These are phyloP conservation scores for Origma solitaria DNA, from an alignment of 2,113 vertebrate genomes.

Conservation along the genomic window DNA sequence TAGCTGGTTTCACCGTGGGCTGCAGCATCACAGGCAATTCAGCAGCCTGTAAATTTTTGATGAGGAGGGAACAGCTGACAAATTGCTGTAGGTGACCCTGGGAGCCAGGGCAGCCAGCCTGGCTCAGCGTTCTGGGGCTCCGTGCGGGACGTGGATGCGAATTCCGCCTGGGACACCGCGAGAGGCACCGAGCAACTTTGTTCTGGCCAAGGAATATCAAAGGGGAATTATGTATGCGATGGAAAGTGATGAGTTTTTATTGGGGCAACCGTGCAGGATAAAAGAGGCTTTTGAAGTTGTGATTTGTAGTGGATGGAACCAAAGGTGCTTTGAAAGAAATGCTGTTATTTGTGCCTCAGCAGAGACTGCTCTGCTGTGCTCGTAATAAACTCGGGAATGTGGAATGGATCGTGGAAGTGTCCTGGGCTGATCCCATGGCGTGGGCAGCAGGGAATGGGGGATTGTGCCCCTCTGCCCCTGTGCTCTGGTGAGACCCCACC, in stretches of 20 bases:
- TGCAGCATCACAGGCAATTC: background rate
- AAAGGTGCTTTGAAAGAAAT: background rate
- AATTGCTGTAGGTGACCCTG: background rate
- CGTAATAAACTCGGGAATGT: fast-evolving
- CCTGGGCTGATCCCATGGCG: background rate
- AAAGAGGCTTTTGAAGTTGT: background rate
- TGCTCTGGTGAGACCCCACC: background rate
- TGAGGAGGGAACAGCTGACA: background rate
- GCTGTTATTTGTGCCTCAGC: background rate
- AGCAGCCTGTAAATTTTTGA: background rate
- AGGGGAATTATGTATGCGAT: background rate
- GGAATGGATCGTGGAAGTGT: background rate
- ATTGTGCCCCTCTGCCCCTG: background rate
- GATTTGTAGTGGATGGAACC: background rate
- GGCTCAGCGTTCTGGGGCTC: background rate
- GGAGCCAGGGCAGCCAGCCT: background rate
- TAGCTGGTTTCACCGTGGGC: background rate
- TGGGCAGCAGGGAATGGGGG: background rate
- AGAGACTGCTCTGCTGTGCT: fast-evolving
- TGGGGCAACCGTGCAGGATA: background rate
- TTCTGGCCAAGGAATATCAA: background rate
- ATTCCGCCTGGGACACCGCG: fast-evolving
- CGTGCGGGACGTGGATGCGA: background rate
- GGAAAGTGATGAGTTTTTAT: background rate
- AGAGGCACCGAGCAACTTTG: background rate